Evolutionary conservation across 2,113 vertebrate genomes (phyloP), one percentile per base, ranked within the genome.

Genomic region (Ondatra zibethicus): DNA sequence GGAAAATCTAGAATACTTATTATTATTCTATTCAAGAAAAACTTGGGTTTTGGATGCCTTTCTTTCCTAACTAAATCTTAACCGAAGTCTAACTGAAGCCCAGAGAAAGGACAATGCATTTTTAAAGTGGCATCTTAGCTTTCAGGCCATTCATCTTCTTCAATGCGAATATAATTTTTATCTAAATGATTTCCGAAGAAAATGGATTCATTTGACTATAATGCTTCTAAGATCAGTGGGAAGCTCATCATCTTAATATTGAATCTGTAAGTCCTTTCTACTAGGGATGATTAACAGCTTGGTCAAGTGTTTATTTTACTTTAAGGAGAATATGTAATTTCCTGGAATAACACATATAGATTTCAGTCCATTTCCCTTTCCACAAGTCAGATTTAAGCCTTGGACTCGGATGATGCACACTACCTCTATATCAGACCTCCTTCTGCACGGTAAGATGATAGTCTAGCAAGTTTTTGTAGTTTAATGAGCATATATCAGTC

Each of bases 231-330:
- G 97, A 98, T 93, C 98, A 98, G 98, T 98, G 98, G 98, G 98
- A 98, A 98, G 97, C 98, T 98, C 98, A 98, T 98, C 98, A 98
- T 98, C 98, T 98, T 98, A 98, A 98, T 99, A 98, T 98, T 98
- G 98, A 98, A 98, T 98, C 98, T 98, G 98, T 98, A 99, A 98
- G 98, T 98, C 98, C 98, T 98, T 98, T 98, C 97, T 98, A 98
- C 98, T 98, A 98, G 97, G 98, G 98, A 98, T 99, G 98, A 98
- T 98, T 99, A 98, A 98, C 98, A 99, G 98, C 98, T 98, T 98
- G 98, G 98, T 98, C 98, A 98, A 98, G 98, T 98, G 98, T 99
- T 99, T 99, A 98, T 99, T 99, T 99, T 98, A 98, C 98, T 98
- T 98, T 98, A 98, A 98, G 98, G 98, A 98, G 98, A 98, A 98